A percentile compares a stretch with the other conserved stretches of the same genome.
Evolutionary conservation across 2,113 vertebrate species (phyloP).

Genomic region (Puntigrus tetrazona): DNA sequence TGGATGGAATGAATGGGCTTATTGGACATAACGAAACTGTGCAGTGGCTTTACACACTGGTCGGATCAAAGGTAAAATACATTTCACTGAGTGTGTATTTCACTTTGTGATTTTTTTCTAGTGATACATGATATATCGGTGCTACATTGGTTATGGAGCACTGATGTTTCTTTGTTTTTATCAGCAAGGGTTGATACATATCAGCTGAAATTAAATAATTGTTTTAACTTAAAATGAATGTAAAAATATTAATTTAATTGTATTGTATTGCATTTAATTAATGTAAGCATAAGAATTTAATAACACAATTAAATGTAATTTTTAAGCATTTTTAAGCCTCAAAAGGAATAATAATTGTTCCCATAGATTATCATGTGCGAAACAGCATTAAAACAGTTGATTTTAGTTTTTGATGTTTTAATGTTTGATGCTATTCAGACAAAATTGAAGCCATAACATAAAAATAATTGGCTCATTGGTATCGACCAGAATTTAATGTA

Average conservation of each 20-base stretch:
- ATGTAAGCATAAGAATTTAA: no score
- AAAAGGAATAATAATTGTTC: neutral
- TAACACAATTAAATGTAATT: neutral
- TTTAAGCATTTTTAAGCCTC: neutral
- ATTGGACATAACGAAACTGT: slow-evolving; percentile 94
- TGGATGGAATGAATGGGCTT: slow-evolving; percentile 98
- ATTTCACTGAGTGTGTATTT: neutral
- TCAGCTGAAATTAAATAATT: no score
- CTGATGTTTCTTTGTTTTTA: no score
- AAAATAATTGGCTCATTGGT: neutral
- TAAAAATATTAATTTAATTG: no score
- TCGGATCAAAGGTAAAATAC: slow-evolving; percentile 91
- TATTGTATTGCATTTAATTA: no score
- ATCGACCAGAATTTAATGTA: neutral
- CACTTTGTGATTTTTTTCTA: neutral
- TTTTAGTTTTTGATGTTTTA: neutral
- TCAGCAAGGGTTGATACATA: no score
- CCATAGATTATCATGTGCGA: neutral
- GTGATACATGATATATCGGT: neutral
- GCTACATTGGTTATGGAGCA: neutral
- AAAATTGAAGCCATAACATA: neutral
- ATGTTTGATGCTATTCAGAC: neutral
- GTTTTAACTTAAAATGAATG: no score
- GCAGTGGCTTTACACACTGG: slow-evolving; percentile 93
- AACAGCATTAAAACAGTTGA: neutral